Evolutionary conservation across 2,888 invertebrate genomes (phyloP), one percentile per base, ranked within the genome.

Genomic region (Drosophila paramelanica): DNA sequence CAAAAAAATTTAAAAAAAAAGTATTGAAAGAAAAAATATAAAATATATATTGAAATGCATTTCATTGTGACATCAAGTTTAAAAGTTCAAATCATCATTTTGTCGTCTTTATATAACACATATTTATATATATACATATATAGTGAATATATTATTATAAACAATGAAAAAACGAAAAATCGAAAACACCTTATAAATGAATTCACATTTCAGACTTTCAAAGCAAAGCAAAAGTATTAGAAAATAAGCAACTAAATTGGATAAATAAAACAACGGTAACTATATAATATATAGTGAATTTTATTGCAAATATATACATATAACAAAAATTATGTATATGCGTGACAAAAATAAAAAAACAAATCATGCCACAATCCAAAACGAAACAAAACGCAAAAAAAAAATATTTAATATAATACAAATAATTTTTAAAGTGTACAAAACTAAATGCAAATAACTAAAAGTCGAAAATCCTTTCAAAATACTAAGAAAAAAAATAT

Each of bases 81-180:
- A 67, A 81, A 77, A 85, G 81, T 81, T 81, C 83, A 81, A 81
- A 81, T 67, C 70, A 86, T 81, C 53, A 79, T 81, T 83, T 86
- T 75, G 84, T 86, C 84, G 76, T 78, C 78, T 84, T 78, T 81
- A 79, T 70, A 79, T 72, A 71, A 67, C 27, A 60, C 55, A 51
- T 43, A 36, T 58, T 20, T 41, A 59, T 43, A 64, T 43, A 64
- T 59, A 67, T 66, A 55, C n/a, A 56, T 52, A 57, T 51, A 60
- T 59, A 65, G 61, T 51, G 52, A 61, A 73, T 68, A 73, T 68
- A 73, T 49, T 55, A 72, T 42, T 42, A 61, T 47, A 51, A 58
- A 53, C 8, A 25, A 59, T 55, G 33, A 17, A 50, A 50, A 61
- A 51, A 36, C n/a, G 65, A 67, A 64, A 64, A 50, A 45, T 11